phyloP scores from a whole-genome alignment of 2,113 vertebrate genomes.

The Misgurnus mizolepis region DNA sequence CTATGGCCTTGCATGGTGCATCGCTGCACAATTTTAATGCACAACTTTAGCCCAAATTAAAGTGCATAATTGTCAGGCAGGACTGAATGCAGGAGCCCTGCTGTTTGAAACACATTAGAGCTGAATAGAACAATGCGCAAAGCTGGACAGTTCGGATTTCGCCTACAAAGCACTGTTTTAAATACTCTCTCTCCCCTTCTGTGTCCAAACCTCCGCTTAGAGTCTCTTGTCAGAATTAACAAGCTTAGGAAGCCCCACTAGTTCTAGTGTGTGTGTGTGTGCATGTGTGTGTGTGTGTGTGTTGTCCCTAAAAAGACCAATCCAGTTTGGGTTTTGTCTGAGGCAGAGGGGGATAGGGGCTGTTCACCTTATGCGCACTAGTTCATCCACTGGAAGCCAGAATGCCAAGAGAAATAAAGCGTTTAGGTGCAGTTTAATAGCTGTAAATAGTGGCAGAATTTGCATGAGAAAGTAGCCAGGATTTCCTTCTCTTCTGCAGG shows the following conservation, averaged over 20 bases:
- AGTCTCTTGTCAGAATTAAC: constrained; percentile 62
- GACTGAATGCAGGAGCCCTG: constrained; percentile 83
- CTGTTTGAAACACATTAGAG: constrained; percentile 78
- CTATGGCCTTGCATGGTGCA: constrained; percentile 81
- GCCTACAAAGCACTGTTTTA: constrained; percentile 67
- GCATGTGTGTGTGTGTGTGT: constrained; percentile 41
- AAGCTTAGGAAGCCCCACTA: constrained; percentile 63
- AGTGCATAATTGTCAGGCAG: constrained; percentile 84
- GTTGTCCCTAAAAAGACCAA: constrained; percentile 58
- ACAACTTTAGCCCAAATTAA: constrained; percentile 86
- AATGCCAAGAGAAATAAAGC: constrained; percentile 66
- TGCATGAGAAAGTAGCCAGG: constrained; percentile 67
- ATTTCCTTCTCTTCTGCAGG: constrained; percentile 62
- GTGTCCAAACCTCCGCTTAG: constrained; percentile 43
- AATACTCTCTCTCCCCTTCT: constrained; percentile 57
- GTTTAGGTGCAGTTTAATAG: constrained; percentile 65
- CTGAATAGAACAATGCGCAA: constrained; percentile 72
- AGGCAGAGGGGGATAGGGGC: constrained; percentile 49
- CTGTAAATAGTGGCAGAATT: constrained; percentile 68
- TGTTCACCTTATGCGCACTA: constrained; percentile 49
- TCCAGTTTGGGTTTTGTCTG: constrained; percentile 58
- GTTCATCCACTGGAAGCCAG: constrained; percentile 66
- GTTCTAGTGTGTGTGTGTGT: constrained; percentile 46
- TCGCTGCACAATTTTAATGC: constrained; percentile 74
- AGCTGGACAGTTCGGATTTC: constrained; percentile 70